Evolutionary conservation across 1,140 invertebrate species (phyloP).

Genomic region (Ruditapes philippinarum): DNA sequence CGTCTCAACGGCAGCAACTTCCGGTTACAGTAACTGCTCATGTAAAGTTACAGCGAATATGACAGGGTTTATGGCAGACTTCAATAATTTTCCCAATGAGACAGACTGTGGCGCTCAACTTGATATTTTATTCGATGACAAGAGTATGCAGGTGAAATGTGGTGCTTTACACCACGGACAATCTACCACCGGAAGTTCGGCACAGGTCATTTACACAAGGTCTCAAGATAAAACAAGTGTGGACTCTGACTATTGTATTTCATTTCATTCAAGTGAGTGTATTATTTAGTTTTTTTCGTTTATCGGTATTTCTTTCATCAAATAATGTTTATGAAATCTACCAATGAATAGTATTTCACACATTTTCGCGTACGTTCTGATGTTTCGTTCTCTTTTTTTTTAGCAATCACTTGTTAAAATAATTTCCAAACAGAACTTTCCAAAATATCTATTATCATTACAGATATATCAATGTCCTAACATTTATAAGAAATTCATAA

Average conservation of each 20-base stretch:
- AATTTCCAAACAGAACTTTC: too few species aligned
- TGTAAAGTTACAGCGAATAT: not conserved
- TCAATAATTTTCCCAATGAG: not conserved
- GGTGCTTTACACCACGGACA: not conserved
- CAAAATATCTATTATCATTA: too few species aligned
- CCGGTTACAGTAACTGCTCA: not conserved
- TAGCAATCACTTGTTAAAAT: too few species aligned
- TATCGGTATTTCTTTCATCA: too few species aligned
- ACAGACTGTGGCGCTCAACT: slow-evolving; percentile 16
- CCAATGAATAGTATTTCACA: too few species aligned
- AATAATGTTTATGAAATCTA: too few species aligned
- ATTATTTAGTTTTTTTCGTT: too few species aligned
- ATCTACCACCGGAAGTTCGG: not conserved
- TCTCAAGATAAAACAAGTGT: not conserved
- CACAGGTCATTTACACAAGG: not conserved
- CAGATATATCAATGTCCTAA: too few species aligned
- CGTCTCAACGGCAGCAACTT: not conserved
- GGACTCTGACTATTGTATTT: slow-evolving; percentile 6
- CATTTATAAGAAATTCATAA: too few species aligned
- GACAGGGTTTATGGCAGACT: not conserved
- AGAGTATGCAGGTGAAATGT: slow-evolving; percentile 30
- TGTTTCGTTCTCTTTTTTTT: too few species aligned
- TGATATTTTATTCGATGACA: slow-evolving; percentile 19
- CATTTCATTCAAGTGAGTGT: slow-evolving; percentile 2
- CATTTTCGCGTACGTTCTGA: too few species aligned